phyloP scores from a whole-genome alignment of 2,797 vertebrate species.

The Champsocephalus gunnari region DNA sequence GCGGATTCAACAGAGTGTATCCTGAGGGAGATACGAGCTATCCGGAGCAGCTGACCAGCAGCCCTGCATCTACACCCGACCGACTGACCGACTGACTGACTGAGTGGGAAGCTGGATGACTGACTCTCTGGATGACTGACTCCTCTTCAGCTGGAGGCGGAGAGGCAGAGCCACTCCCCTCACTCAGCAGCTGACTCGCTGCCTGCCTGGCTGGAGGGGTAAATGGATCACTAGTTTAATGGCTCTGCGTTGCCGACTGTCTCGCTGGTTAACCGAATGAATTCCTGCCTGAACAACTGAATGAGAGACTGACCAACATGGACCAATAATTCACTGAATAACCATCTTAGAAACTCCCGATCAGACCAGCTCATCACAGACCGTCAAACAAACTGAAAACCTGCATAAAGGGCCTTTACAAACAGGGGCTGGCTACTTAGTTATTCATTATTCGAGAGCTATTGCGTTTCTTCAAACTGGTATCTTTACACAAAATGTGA shows the following conservation, averaged over 20 bases:
- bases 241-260: constrained; percentile 4
- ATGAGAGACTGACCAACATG: background rate
- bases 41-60: constrained; percentile 66
- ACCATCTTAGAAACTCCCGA: background rate
- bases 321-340: background rate
- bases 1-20: constrained; percentile 63
- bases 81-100: constrained; percentile 1
- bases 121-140: constrained; percentile 38
- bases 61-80: constrained; percentile 56
- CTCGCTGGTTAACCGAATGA: background rate
- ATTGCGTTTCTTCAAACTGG: too few relatives aligned
- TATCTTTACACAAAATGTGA: too few relatives aligned
- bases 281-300: background rate
- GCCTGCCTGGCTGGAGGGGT: constrained; percentile 56
- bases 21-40: constrained; percentile 54
- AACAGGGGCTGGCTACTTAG: too few relatives aligned
- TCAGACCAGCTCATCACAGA: too few relatives aligned
- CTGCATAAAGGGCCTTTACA: too few relatives aligned
- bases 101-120: constrained; percentile 22
- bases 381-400: too few relatives aligned
- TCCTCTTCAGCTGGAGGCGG: constrained; percentile 58
- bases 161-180: constrained; percentile 62
- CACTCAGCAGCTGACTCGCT: constrained; percentile 63
- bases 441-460: too few relatives aligned
- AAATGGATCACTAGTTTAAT: constrained; percentile 35